Conservation (phyloP, 2,113 vertebrate species). For the Muscicapa adusta region DNA sequence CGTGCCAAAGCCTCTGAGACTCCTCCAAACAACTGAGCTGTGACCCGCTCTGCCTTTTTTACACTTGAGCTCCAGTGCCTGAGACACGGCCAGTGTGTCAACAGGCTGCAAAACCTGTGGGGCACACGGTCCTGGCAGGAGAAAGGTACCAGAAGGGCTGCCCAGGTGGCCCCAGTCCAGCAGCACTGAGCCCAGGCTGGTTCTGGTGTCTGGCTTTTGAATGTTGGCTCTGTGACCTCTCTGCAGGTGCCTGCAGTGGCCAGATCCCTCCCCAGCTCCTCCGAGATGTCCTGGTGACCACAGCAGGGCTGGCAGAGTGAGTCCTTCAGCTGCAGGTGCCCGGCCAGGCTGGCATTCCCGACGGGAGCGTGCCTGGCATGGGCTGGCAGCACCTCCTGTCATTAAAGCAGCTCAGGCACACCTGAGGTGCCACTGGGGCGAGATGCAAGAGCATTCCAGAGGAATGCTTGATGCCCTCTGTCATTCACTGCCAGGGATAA, state of each 20-base stretch:
- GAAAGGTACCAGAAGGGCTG: not conserved
- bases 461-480: conserved; percentile 40
- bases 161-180: not conserved
- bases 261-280: not conserved
- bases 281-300: rapidly evolving
- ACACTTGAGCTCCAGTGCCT: not conserved
- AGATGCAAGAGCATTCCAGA: not conserved
- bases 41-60: not conserved
- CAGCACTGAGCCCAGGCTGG: not conserved
- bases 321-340: not conserved
- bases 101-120: not conserved
- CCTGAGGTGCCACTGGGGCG: not conserved
- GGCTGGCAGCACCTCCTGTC: not conserved
- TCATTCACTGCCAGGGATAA: not conserved
- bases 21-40: not conserved
- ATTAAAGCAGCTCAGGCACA: not conserved
- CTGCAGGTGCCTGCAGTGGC: not conserved
- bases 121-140: rapidly evolving
- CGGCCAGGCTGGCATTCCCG: not conserved
- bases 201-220: not conserved
- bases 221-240: not conserved
- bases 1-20: rapidly evolving
- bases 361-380: rapidly evolving
- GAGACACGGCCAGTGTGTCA: rapidly evolving
- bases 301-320: rapidly evolving